These are phyloP conservation scores for Myotis findleyi DNA, from an alignment of 2,797 vertebrate species.

Conservation along the genomic window DNA sequence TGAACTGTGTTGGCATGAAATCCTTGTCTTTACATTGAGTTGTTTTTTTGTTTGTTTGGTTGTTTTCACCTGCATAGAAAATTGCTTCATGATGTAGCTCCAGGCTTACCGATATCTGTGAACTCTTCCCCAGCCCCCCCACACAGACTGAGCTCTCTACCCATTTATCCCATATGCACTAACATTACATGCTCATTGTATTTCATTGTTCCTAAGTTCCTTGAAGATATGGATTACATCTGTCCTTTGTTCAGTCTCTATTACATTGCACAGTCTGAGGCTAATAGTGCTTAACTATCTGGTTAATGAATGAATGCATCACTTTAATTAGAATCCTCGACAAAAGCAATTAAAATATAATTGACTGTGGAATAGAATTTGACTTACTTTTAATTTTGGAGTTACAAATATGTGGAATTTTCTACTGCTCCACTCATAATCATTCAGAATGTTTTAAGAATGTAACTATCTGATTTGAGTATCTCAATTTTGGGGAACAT, in stretches of 20 bases:
- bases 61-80: neutral
- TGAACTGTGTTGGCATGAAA: neutral
- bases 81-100: neutral
- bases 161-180: neutral
- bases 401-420: neutral
- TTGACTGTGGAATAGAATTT: neutral
- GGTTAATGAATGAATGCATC: neutral
- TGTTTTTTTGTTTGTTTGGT: neutral
- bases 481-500: slow-evolving; percentile 25
- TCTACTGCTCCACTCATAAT: neutral
- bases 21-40: neutral
- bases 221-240: neutral
- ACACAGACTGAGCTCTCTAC: neutral
- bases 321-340: neutral
- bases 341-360: slow-evolving; percentile 16
- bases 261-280: neutral
- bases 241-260: neutral
- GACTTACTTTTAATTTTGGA: neutral
- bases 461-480: slow-evolving; percentile 25
- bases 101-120: neutral
- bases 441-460: slow-evolving; percentile 45
- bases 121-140: neutral
- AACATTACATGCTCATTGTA: neutral
- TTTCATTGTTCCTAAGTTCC: neutral
- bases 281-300: neutral